These are phyloP conservation scores for Chelon auratus DNA, from an alignment of 2,797 vertebrate species.

Conservation along the genomic window DNA sequence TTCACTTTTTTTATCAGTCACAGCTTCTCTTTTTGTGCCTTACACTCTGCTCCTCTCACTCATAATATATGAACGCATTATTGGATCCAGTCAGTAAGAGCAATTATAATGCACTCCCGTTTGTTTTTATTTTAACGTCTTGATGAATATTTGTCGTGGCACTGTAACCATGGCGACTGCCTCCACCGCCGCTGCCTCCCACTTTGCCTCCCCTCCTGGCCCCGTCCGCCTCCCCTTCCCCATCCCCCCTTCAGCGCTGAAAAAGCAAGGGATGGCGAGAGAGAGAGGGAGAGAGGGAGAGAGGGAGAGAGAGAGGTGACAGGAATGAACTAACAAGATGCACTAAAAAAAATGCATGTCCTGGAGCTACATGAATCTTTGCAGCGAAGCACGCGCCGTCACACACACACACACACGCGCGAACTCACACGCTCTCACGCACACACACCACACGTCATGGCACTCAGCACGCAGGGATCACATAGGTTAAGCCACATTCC, in stretches of 20 bases:
- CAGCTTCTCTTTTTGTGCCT: conserved; percentile 14
- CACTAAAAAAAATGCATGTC: conserved; percentile 83
- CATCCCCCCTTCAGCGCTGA: conserved; percentile 76
- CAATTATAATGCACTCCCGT: conserved; percentile 79
- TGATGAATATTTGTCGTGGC: conserved; percentile 87
- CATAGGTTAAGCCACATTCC: conserved; percentile 77
- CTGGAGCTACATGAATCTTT: conserved; percentile 85
- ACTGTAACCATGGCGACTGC: conserved; percentile 85
- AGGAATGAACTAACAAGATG: conserved; percentile 87
- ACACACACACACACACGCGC: conserved; percentile 60
- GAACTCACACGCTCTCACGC: conserved; percentile 38
- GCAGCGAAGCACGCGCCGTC: conserved; percentile 76
- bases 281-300: conserved; percentile 57
- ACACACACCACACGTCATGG: conserved; percentile 34
- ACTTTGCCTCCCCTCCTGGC: conserved; percentile 42
- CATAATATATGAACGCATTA: conserved; percentile 77
- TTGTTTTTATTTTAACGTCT: conserved; percentile 84
- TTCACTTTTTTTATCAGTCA: conserved; percentile 37
- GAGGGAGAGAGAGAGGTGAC: conserved; percentile 79
- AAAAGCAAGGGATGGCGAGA: conserved; percentile 78
- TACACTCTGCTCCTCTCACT: conserved; percentile 60
- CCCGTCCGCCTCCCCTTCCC: conserved; percentile 62
- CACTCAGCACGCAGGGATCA: conserved; percentile 71
- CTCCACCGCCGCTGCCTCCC: conserved; percentile 63
- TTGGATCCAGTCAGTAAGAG: conserved; percentile 74